Evolutionary conservation across 2,797 vertebrate genomes (phyloP).

Genomic region (Australoheros facetus): DNA sequence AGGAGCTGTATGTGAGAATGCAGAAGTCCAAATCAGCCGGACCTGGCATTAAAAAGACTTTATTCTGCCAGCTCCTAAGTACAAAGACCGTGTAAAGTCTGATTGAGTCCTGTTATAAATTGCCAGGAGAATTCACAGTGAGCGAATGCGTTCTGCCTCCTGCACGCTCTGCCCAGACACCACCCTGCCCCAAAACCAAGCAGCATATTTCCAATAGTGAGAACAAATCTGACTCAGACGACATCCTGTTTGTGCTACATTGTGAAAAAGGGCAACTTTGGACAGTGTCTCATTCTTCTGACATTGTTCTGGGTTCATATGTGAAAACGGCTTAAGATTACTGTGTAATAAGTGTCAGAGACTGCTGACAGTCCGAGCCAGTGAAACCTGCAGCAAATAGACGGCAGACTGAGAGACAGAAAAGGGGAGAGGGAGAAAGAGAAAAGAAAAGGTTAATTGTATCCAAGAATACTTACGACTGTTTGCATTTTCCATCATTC

Average conservation of each 20-base stretch:
- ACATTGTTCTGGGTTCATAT: not conserved
- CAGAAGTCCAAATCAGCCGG: not conserved
- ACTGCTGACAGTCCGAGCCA: slow-evolving; percentile 24
- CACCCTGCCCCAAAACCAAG: not conserved
- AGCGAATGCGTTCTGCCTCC: not conserved
- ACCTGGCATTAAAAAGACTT: not conserved
- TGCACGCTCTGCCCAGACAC: not conserved
- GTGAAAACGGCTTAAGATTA: slow-evolving; percentile 14
- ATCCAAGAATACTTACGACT: slow-evolving; percentile 78
- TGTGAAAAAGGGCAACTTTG: slow-evolving; percentile 5
- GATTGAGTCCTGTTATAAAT: slow-evolving; percentile 5
- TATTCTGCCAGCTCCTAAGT: not conserved
- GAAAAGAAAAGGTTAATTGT: slow-evolving; percentile 80
- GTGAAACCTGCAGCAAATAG: slow-evolving; percentile 20
- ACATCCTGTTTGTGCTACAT: not conserved
- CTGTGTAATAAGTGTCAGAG: slow-evolving; percentile 43
- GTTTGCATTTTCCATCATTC: slow-evolving; percentile 76
- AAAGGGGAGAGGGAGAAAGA: slow-evolving; percentile 27
- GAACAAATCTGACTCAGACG: not conserved
- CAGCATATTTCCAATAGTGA: not conserved
- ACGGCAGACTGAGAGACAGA: slow-evolving; percentile 30
- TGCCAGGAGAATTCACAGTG: not conserved
- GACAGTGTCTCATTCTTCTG: not conserved
- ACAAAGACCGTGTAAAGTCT: not conserved
- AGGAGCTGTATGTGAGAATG: not conserved